phyloP scores from a whole-genome alignment of 2,888 invertebrate species.

The Temnothorax unifasciatus region DNA sequence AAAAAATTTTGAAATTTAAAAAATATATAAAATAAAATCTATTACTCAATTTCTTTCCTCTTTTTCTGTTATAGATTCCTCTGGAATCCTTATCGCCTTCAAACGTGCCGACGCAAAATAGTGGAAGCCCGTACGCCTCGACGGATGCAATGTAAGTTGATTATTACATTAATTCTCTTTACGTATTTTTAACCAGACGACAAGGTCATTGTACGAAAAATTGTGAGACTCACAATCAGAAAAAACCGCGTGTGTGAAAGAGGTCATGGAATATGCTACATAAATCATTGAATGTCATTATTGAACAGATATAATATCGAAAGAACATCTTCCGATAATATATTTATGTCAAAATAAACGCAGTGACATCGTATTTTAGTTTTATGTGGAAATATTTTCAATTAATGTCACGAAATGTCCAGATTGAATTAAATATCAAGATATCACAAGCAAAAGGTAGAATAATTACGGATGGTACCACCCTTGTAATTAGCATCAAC shows the following conservation, averaged over 20 bases:
- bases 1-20: constrained; percentile 17
- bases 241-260: background rate
- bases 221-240: background rate
- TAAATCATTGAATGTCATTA: no score
- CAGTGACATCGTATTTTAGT: background rate
- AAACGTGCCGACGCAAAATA: constrained; percentile 76
- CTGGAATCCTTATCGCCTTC: constrained; percentile 81
- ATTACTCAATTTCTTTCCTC: background rate
- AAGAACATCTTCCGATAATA: background rate
- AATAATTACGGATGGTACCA: background rate
- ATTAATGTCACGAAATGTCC: background rate
- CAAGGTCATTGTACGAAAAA: background rate
- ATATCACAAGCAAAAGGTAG: background rate
- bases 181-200: background rate
- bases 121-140: constrained; percentile 79
- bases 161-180: background rate
- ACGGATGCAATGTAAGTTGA: constrained; percentile 82
- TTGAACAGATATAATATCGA: background rate
- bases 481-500: background rate
- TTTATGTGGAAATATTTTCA: background rate
- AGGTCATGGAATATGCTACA: background rate
- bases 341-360: background rate
- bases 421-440: constrained; percentile 25
- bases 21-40: background rate
- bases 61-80: constrained; percentile 79